phyloP scores from a whole-genome alignment of 2,888 invertebrate genomes.

The Nineta flava region DNA sequence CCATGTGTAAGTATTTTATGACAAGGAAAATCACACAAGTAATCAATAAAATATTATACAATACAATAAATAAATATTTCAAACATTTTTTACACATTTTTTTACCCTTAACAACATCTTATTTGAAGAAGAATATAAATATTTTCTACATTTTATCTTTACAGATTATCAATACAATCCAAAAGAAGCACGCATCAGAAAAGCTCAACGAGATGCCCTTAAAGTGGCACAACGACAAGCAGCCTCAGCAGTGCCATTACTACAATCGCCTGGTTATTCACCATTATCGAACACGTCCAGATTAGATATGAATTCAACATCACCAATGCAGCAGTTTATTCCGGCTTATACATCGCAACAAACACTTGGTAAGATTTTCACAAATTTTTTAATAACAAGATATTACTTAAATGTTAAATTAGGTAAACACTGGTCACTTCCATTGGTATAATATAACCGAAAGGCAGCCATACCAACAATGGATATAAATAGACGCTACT shows the following conservation, averaged over 20 bases:
- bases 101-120: neutral
- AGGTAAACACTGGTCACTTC: no score
- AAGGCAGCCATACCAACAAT: no score
- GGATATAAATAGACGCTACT: no score
- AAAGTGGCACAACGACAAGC: neutral
- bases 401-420: no score
- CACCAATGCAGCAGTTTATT: neutral
- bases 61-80: neutral
- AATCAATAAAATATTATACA: no score
- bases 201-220: conserved; percentile 34
- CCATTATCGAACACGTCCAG: neutral
- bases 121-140: neutral
- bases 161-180: conserved; percentile 47
- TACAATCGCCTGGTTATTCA: neutral
- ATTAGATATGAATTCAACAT: neutral
- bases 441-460: no score
- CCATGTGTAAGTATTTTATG: no score
- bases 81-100: neutral
- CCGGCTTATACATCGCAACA: neutral
- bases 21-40: no score
- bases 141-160: conserved; percentile 14
- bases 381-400: no score
- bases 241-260: neutral
- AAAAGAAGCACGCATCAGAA: conserved; percentile 42
- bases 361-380: neutral